Base-by-base conservation (phyloP, 2,113 vertebrate genomes). In the Pteronura brasiliensis region DNA sequence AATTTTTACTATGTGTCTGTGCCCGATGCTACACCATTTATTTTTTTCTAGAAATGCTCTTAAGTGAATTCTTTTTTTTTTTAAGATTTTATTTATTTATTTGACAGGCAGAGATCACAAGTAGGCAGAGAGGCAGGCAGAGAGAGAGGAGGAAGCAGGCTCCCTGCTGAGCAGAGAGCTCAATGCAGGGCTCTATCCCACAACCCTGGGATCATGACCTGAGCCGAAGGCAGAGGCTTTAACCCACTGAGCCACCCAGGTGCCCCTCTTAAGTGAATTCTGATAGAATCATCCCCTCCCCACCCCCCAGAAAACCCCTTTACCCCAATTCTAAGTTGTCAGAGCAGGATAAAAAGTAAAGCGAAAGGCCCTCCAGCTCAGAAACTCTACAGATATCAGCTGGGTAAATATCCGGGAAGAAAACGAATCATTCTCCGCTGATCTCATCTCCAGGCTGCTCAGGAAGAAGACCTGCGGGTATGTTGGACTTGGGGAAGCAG, bases 21-120 rank as follows among this genome's bases (percentile, higher is more conserved):
- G 31, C 92, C 49, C 1, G 31, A 79, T 47, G 61, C 34, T 82
- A 91, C 42, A 57, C 71, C n/a, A 27, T 87, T 92, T 92, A 3
- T 76, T 96, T 96, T 96, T 96, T 97, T 77, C 93, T 90, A 47
- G 39, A 93, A 95, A 76, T 96, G 44, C n/a, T 95, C 47, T 90
- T 59, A 47, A 84, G 36, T 85, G 59, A 72, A 63, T 90, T 89
- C 65, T 95, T 52, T 49, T 49, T 49, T 49, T 49, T 49, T 49
- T 14, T 47, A 49, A 49, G 49, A 52, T 52, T 52, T 52, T 5
- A 52, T 52, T 52, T 52, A 52, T 52, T 52, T 52, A 52, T 52
- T 52, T 52, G 15, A 17, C 49, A 52, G 49, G 15, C 49, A 52
- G 49, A 52, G 49, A 52, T 52, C 49, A 52, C 15, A 52, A 52